A percentile compares a stretch with the other conserved stretches of the same genome.
phyloP scores from a whole-genome alignment of 2,888 invertebrate genomes.

The Tholera decimalis region DNA sequence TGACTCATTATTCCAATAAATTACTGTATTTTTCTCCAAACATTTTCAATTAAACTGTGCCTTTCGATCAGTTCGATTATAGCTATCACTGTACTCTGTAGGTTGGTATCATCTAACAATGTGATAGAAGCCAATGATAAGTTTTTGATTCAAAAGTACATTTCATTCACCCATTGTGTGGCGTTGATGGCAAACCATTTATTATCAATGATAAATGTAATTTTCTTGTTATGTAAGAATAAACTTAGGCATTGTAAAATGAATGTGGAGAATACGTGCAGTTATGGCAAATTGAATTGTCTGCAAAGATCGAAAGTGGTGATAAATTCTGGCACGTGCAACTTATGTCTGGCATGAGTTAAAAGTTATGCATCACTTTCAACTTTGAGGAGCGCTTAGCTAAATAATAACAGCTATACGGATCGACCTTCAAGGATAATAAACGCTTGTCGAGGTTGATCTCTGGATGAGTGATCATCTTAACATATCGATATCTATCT shows the following conservation, averaged over 20 bases:
- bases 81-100: conserved; percentile 62
- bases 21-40: conserved; percentile 76
- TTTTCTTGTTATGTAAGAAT: conserved; percentile 60
- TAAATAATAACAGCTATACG: too few relatives aligned
- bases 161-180: conserved; percentile 67
- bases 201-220: conserved; percentile 58
- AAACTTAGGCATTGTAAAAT: conserved; percentile 44
- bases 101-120: conserved; percentile 64
- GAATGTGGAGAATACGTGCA: conserved; percentile 40
- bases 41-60: conserved; percentile 71
- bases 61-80: conserved; percentile 70
- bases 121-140: conserved; percentile 71
- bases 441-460: too few relatives aligned
- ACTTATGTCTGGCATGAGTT: conserved; percentile 4
- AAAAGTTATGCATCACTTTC: conserved; percentile 22
- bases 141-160: conserved; percentile 71
- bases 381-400: too few relatives aligned
- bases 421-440: too few relatives aligned
- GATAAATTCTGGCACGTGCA: conserved; percentile 29
- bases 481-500: too few relatives aligned
- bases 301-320: conserved; percentile 44
- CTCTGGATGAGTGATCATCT: too few relatives aligned
- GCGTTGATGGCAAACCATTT: conserved; percentile 60
- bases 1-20: conserved; percentile 76
- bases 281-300: conserved; percentile 53